These are phyloP conservation scores for Dasysyrphus albostriatus DNA, from an alignment of 2,888 invertebrate species.

Conservation along the genomic window DNA sequence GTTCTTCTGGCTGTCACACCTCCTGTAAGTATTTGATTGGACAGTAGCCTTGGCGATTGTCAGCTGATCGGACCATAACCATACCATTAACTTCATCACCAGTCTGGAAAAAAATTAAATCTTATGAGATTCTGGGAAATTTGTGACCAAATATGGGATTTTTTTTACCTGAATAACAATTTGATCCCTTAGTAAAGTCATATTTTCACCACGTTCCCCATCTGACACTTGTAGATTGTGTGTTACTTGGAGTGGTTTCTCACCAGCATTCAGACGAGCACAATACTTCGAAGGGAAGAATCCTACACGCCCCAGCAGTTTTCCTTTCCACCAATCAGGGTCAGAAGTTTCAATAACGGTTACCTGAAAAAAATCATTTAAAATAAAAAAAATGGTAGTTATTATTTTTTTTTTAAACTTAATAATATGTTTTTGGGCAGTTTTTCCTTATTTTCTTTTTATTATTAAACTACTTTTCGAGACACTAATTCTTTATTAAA, in stretches of 20 bases:
- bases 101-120: conserved; percentile 84
- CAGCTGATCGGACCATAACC: conserved; percentile 96
- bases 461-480: too few species aligned
- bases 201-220: conserved; percentile 87
- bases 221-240: conserved; percentile 94
- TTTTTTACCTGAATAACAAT: conserved; percentile 90
- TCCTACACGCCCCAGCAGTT: conserved; percentile 94
- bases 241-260: conserved; percentile 95
- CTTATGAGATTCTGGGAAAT: not conserved
- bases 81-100: conserved; percentile 97
- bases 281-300: conserved; percentile 98
- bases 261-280: conserved; percentile 94
- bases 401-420: too few species aligned
- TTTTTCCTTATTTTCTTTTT: too few species aligned
- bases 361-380: conserved; percentile 85
- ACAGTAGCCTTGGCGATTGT: conserved; percentile 96
- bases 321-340: conserved; percentile 99
- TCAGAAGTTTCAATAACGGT: conserved; percentile 97
- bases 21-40: conserved; percentile 97
- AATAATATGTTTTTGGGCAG: too few species aligned
- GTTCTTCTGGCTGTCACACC: conserved; percentile 91
- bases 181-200: conserved; percentile 95
- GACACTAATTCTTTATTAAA: too few species aligned
- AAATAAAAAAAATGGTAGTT: too few species aligned
- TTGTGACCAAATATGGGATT: not conserved